A percentile compares a stretch with the other conserved stretches of the same genome.
Conservation (phyloP, 2,797 vertebrate genomes). For the Delichon dasypus region DNA sequence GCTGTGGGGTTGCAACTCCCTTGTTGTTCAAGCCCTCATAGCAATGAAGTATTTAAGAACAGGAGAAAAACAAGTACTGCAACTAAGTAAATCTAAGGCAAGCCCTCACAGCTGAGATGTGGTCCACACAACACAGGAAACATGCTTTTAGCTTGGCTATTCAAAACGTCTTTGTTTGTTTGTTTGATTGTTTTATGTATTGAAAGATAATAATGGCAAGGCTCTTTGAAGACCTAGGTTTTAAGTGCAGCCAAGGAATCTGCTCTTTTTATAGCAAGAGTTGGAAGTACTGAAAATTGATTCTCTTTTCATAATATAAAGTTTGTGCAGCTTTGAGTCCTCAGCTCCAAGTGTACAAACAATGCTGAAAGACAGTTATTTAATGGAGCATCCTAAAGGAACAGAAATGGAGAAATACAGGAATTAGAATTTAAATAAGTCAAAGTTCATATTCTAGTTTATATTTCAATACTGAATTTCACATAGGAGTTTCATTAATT, state of each 20-base stretch:
- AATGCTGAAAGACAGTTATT: background rate
- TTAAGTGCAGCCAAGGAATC: background rate
- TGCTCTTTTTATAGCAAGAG: background rate
- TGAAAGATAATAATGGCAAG: background rate
- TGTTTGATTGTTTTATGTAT: background rate
- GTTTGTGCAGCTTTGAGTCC: background rate
- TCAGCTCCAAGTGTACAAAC: background rate
- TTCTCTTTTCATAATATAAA: background rate
- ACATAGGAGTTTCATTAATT: background rate
- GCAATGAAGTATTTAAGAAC: background rate
- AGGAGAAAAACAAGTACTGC: background rate
- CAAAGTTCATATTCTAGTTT: background rate
- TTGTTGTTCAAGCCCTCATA: background rate
- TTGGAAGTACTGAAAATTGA: background rate
- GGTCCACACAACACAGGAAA: background rate
- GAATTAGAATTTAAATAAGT: background rate
- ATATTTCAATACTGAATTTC: conserved; percentile 15
- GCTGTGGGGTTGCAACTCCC: background rate
- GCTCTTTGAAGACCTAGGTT: background rate
- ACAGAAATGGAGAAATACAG: background rate
- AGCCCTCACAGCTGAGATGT: background rate
- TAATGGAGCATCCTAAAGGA: background rate
- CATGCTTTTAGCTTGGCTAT: background rate
- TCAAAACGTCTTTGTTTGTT: background rate
- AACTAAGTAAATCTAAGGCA: background rate